Evolutionary conservation across 2,888 invertebrate species (phyloP).

Genomic region (Spatulosminthurus flaviceps): DNA sequence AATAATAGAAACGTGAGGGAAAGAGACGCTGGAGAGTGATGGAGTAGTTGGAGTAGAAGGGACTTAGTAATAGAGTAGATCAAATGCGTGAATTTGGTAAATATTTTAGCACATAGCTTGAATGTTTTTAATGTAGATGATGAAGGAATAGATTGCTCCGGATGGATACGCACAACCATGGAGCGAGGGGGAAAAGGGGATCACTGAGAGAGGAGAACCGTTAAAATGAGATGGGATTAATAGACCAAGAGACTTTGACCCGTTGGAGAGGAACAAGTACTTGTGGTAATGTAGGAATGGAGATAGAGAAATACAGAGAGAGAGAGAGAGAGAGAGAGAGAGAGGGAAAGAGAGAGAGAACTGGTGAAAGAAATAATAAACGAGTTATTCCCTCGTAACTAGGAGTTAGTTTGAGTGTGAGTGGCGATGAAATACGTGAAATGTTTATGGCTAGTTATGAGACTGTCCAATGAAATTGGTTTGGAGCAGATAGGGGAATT

Average conservation of each 20-base stretch:
- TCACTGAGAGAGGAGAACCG: neutral
- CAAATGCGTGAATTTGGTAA: slow-evolving; percentile 6
- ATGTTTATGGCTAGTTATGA: slow-evolving; percentile 33
- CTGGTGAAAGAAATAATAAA: slow-evolving; percentile 19
- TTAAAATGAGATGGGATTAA: slow-evolving; percentile 20
- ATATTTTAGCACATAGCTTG: neutral
- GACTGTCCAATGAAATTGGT: slow-evolving; percentile 20
- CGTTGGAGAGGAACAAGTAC: neutral
- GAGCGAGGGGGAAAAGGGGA: neutral
- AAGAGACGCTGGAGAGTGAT: neutral
- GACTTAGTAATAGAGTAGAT: neutral
- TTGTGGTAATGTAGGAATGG: neutral
- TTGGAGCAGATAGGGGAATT: slow-evolving; percentile 10
- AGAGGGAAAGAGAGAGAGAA: neutral
- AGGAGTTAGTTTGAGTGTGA: neutral
- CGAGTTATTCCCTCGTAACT: slow-evolving; percentile 27
- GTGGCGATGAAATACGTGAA: slow-evolving; percentile 31
- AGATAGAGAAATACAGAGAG: too few species aligned
- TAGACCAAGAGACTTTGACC: slow-evolving; percentile 5
- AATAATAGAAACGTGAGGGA: neutral
- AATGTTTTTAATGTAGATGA: neutral
- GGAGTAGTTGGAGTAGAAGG: neutral
- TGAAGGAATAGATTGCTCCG: neutral
- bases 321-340: too few species aligned
- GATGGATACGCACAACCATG: too few species aligned